phyloP scores from a whole-genome alignment of 2,888 invertebrate genomes.

The Antheraea assamensis region DNA sequence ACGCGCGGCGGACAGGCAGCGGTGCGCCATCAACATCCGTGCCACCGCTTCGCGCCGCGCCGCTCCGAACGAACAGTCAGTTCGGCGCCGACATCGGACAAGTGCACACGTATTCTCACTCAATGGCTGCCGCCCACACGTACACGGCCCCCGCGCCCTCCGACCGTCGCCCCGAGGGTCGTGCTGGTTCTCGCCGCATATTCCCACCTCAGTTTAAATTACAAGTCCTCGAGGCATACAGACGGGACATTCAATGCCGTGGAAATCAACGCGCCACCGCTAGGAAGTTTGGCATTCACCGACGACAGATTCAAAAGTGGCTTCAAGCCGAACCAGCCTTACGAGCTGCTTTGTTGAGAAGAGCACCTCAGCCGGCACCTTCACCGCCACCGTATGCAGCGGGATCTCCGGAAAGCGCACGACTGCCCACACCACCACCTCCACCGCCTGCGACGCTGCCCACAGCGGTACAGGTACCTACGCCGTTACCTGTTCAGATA shows the following conservation, averaged over 20 bases:
- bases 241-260: conserved; percentile 92
- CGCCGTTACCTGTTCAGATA: conserved; percentile 44
- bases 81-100: conserved; percentile 78
- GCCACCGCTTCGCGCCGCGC: conserved; percentile 53
- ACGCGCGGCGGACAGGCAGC: conserved; percentile 66
- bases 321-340: conserved; percentile 91
- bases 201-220: conserved; percentile 95
- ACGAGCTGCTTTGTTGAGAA: conserved; percentile 85
- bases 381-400: conserved; percentile 74
- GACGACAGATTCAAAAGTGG: conserved; percentile 96
- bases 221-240: conserved; percentile 93
- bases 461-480: conserved; percentile 45
- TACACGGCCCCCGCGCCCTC: conserved; percentile 73
- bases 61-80: conserved; percentile 75
- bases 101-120: conserved; percentile 65
- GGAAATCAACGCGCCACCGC: conserved; percentile 95
- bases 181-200: conserved; percentile 92
- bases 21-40: conserved; percentile 78
- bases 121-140: conserved; percentile 77
- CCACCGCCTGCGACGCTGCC: conserved; percentile 42
- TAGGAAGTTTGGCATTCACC: conserved; percentile 94
- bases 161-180: conserved; percentile 78
- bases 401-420: conserved; percentile 72
- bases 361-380: conserved; percentile 75
- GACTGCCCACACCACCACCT: conserved; percentile 71